phyloP scores from a whole-genome alignment of 2,888 invertebrate species.

The Exocentrus adspersus region DNA sequence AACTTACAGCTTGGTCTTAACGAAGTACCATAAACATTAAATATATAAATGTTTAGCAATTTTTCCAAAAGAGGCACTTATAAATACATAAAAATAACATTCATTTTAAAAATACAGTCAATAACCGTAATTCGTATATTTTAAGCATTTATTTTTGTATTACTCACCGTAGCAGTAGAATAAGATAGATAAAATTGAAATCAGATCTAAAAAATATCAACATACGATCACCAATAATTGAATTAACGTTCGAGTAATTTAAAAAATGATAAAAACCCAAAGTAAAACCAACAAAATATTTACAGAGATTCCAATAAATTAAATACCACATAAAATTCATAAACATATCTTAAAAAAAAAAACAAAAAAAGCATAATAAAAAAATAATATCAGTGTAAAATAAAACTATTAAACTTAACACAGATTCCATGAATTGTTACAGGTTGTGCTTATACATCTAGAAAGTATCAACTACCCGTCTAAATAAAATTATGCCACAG shows the following conservation, averaged over 20 bases:
- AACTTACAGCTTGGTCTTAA: slow-evolving; percentile 12
- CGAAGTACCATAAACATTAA: slow-evolving; percentile 11
- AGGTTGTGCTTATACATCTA: slow-evolving; percentile 39
- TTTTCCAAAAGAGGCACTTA: slow-evolving; percentile 42
- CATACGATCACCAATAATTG: no score
- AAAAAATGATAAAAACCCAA: slow-evolving; percentile 25
- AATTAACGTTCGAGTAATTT: no score
- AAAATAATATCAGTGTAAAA: slow-evolving; percentile 41
- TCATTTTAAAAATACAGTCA: slow-evolving; percentile 24
- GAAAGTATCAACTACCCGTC: slow-evolving; percentile 15
- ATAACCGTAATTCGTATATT: slow-evolving; percentile 13
- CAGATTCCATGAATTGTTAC: slow-evolving; percentile 37
- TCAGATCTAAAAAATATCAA: slow-evolving; percentile 18
- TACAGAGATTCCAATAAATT: slow-evolving; percentile 34
- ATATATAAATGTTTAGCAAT: slow-evolving; percentile 14
- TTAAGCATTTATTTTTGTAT: slow-evolving; percentile 16
- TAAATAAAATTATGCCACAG: slow-evolving; percentile 36
- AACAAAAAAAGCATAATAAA: slow-evolving; percentile 32
- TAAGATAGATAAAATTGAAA: slow-evolving; percentile 23
- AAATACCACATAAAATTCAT: slow-evolving; percentile 33
- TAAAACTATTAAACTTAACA: slow-evolving; percentile 41
- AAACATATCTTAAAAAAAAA: slow-evolving; percentile 27
- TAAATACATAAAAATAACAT: slow-evolving; percentile 40
- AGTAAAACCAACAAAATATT: slow-evolving; percentile 33
- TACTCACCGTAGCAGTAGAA: no score